Evolutionary conservation across 2,888 invertebrate genomes (phyloP).

Genomic region (Thyatira batis): DNA sequence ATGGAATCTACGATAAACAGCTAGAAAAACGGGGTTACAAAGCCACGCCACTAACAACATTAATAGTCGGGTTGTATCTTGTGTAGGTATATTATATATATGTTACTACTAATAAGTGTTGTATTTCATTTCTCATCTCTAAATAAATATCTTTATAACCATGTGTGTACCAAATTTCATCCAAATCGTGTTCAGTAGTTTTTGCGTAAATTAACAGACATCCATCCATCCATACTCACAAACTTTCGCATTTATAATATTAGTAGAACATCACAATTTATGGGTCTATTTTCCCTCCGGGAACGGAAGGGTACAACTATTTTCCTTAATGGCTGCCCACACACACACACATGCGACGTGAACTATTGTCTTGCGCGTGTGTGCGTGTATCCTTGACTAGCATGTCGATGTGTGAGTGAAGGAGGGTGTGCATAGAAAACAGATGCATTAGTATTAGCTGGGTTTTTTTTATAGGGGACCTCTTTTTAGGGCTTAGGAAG

Average conservation of each 20-base stretch:
- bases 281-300: not conserved
- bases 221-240: not conserved
- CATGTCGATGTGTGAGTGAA: not conserved
- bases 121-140: no score
- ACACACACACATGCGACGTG: slow-evolving; percentile 11
- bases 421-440: not conserved
- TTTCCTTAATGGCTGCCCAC: slow-evolving; percentile 29
- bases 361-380: slow-evolving; percentile 2
- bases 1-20: no score
- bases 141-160: no score
- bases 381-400: not conserved
- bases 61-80: no score
- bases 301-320: slow-evolving; percentile 30
- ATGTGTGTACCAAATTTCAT: no score
- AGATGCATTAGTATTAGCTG: not conserved
- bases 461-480: not conserved
- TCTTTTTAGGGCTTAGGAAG: not conserved
- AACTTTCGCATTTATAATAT: no score
- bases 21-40: no score
- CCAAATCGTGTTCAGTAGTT: no score
- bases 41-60: no score
- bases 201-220: no score
- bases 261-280: not conserved
- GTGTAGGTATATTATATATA: no score
- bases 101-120: no score